These are phyloP conservation scores for Hafferia zeledoni DNA, from an alignment of 2,797 vertebrate genomes.

Conservation along the genomic window DNA sequence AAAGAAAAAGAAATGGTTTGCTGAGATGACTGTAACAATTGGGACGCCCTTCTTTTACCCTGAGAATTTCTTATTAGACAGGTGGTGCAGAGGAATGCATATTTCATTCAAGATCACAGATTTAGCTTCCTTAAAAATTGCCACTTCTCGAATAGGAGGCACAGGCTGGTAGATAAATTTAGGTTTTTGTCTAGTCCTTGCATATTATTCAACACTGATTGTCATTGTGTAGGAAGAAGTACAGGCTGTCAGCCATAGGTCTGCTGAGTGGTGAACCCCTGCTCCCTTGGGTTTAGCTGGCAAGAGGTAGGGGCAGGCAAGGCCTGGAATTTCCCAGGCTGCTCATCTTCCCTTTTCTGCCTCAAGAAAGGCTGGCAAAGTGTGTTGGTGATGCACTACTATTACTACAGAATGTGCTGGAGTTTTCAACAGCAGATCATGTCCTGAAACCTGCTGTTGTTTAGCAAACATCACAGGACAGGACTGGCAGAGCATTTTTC, in stretches of 20 bases:
- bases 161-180: not conserved
- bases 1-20: not conserved
- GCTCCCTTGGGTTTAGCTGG: not conserved
- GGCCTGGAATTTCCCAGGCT: not conserved
- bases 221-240: not conserved
- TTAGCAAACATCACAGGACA: not conserved
- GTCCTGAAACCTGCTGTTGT: not conserved
- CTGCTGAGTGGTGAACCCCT: not conserved
- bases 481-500: not conserved
- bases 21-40: not conserved
- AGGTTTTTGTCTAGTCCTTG: not conserved
- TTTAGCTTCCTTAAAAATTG: not conserved
- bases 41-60: not conserved
- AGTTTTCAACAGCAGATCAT: not conserved
- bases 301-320: not conserved
- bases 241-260: not conserved
- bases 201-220: not conserved
- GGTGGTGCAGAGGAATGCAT: not conserved
- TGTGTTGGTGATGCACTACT: not conserved
- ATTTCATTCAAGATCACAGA: not conserved
- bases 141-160: not conserved
- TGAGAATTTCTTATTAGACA: not conserved
- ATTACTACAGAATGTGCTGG: not conserved
- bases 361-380: not conserved
- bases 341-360: slow-evolving; percentile 8